Evolutionary conservation across 1,140 invertebrate genomes (phyloP).

Genomic region (Maconellicoccus hirsutus): DNA sequence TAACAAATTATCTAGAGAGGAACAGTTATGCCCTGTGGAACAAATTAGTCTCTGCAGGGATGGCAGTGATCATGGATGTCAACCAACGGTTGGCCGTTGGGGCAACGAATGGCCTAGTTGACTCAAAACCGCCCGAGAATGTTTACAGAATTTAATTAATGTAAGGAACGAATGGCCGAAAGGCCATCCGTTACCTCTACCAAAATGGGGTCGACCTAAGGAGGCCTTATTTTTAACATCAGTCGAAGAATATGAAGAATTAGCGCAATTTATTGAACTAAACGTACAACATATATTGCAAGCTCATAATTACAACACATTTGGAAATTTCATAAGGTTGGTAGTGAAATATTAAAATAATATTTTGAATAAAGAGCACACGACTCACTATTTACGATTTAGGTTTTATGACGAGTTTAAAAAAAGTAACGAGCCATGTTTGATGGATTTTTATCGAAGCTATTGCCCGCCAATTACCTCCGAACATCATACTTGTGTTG

Average conservation of each 20-base stretch:
- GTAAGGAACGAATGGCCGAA: conserved; percentile 41
- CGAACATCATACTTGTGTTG: conserved; percentile 75
- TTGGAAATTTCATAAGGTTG: conserved; percentile 61
- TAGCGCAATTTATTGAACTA: conserved; percentile 60
- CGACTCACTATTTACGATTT: neutral
- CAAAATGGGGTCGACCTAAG: conserved; percentile 45
- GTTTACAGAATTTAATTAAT: conserved; percentile 26
- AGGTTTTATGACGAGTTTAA: conserved; percentile 62
- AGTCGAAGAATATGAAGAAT: conserved; percentile 62
- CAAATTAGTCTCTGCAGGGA: conserved; percentile 42
- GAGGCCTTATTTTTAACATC: conserved; percentile 42
- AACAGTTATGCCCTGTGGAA: conserved; percentile 19
- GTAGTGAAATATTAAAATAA: conserved; percentile 24
- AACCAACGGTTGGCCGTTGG: conserved; percentile 69
- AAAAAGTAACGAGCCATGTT: conserved; percentile 42
- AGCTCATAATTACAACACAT: conserved; percentile 71
- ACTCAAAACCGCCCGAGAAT: conserved; percentile 46
- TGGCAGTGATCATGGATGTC: conserved; percentile 43
- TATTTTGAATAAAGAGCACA: neutral
- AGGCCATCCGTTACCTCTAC: conserved; percentile 52
- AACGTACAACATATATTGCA: conserved; percentile 61
- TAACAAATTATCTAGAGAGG: neutral
- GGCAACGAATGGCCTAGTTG: conserved; percentile 85
- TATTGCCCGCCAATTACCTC: conserved; percentile 63
- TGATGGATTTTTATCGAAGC: conserved; percentile 55